Base-by-base conservation (phyloP, 2,113 vertebrate genomes). In the Pituophis catenifer region DNA sequence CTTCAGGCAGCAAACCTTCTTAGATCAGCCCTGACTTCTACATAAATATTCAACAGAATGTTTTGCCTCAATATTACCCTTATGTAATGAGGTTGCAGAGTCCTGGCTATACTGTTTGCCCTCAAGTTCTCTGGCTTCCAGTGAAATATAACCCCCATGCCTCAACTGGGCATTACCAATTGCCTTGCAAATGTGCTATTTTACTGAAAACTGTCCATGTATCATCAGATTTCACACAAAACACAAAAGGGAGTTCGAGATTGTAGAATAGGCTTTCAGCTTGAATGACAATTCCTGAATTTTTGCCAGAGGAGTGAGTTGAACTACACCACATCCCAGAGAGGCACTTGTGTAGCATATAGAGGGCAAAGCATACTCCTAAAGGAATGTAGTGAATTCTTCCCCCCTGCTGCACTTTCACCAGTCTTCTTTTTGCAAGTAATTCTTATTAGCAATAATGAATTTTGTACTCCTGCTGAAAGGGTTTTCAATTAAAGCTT, bases 401-500 rank as follows among this genome's bases (percentile, higher is more conserved):
- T 62, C 17, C 24, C 53, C 48, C 5, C 38, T 86, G 65, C 7
- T 89, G 19, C 88, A 70, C 23, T 59, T 50, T 88, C 62, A 38
- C 19, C 23, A 2, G 0, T 88, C 21, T 48, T 33, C 54, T 81
- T 21, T n/a, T 38, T 17, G 17, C 48, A 55, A 86, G 50, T 89
- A 48, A 75, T 11, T 87, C 75, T 90, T 48, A 33, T 90, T 88
- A 92, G 91, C 65, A 90, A 88, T 94, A 90, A 92, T 87, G 81
- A 88, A 59, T 90, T 90, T 70, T 86, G 57, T 90, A 52, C 57
- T 87, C 88, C 50, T 65, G 88, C 91, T 48, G 75, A 75, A 52
- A 91, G 55, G 44, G 52, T 65, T 65, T 90, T 94, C 86, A 52
- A 48, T 81, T 44, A 62, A 52, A 86, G 17, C 57, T 89, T 62